A percentile compares a stretch with the other conserved stretches of the same genome.
Evolutionary conservation across 92 coral and sea anemone species (phyloP).

Genomic region (Bergia puertoricense): DNA sequence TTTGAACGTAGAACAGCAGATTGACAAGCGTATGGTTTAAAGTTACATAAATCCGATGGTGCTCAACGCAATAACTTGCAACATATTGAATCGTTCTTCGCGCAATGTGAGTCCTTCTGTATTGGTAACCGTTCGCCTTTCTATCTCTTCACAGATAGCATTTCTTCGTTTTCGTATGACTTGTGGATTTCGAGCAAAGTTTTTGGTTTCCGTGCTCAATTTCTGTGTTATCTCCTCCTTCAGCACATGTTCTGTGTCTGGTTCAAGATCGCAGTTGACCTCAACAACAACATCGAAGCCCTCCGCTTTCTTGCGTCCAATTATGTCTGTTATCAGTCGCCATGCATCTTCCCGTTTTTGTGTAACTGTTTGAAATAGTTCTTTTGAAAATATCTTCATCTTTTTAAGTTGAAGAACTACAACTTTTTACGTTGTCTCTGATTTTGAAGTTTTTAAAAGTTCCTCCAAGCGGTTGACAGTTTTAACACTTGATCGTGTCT

Average conservation of each 20-base stretch:
- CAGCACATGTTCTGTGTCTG: neutral
- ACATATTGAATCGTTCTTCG: slow-evolving; percentile 19
- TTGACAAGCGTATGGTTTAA: neutral
- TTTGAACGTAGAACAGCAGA: neutral
- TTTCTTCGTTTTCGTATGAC: neutral
- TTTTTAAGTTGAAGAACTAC: neutral
- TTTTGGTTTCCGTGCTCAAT: neutral
- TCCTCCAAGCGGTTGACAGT: neutral
- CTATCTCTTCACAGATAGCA: slow-evolving; percentile 24
- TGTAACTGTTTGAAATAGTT: neutral
- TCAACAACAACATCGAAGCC: neutral
- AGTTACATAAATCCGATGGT: slow-evolving; percentile 19
- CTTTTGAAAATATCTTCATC: slow-evolving; percentile 7
- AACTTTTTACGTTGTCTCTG: neutral
- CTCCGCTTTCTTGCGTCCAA: neutral
- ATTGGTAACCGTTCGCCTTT: neutral
- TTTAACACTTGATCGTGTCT: neutral
- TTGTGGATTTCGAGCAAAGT: neutral
- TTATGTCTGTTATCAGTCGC: neutral
- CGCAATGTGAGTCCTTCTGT: neutral
- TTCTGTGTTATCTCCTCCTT: neutral
- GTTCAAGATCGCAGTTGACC: neutral
- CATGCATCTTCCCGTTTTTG: neutral
- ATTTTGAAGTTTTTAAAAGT: neutral
- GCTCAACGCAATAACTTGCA: slow-evolving; percentile 20